phyloP scores from a whole-genome alignment of 2,888 invertebrate species.

The Calliphora vomitoria region DNA sequence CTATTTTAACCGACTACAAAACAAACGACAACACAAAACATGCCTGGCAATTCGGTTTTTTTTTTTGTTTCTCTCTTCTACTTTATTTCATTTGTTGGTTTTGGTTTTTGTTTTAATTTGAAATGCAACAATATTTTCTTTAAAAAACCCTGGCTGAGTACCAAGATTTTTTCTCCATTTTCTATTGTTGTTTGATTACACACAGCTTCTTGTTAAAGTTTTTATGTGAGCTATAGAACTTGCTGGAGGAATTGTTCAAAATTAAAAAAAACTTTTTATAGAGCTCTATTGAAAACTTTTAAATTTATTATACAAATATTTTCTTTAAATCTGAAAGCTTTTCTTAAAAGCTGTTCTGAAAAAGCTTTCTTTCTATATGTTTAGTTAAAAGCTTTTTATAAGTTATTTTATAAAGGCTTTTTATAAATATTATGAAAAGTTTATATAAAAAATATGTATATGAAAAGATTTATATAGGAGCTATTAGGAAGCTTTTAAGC shows the following conservation, averaged over 20 bases:
- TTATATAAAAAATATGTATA: too few relatives aligned
- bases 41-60: slow-evolving; percentile 51
- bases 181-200: background rate
- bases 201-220: background rate
- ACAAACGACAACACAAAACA: slow-evolving; percentile 61
- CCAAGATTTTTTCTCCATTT: background rate
- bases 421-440: too few relatives aligned
- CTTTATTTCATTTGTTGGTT: slow-evolving; percentile 5
- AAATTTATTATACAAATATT: too few relatives aligned
- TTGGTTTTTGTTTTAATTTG: slow-evolving; percentile 53
- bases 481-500: too few relatives aligned
- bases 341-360: too few relatives aligned
- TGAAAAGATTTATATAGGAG: too few relatives aligned
- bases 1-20: slow-evolving; percentile 66
- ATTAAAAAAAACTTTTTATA: too few relatives aligned
- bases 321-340: too few relatives aligned
- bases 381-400: too few relatives aligned
- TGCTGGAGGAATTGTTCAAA: background rate
- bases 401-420: too few relatives aligned
- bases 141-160: background rate
- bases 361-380: too few relatives aligned
- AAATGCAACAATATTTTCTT: slow-evolving; percentile 48
- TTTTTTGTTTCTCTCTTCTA: slow-evolving; percentile 13
- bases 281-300: too few relatives aligned
- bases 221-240: background rate